These are phyloP conservation scores for Polyploca ridens DNA, from an alignment of 2,888 invertebrate species.

Conservation along the genomic window DNA sequence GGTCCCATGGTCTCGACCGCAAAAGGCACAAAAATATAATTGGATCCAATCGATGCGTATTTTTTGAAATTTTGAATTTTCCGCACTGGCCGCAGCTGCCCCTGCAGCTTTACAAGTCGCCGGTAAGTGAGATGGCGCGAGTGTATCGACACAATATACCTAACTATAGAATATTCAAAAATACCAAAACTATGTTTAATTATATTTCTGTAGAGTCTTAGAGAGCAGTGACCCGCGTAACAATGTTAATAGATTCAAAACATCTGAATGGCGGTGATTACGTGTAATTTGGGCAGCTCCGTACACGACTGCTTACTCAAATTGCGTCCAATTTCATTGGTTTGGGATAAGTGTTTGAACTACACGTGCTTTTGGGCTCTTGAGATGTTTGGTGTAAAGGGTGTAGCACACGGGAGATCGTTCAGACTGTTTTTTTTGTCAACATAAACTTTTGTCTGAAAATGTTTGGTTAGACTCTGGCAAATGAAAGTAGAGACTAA, in stretches of 20 bases:
- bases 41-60: no score
- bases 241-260: conserved; percentile 46
- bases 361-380: conserved; percentile 20
- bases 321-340: conserved; percentile 39
- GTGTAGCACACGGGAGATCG: background rate
- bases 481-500: no score
- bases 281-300: conserved; percentile 38
- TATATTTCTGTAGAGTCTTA: conserved; percentile 7
- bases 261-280: conserved; percentile 44
- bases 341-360: conserved; percentile 32
- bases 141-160: no score
- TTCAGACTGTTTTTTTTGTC: background rate
- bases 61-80: no score
- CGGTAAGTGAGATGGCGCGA: no score
- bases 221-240: conserved; percentile 37
- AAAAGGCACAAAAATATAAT: no score
- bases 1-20: no score
- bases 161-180: no score
- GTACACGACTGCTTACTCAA: conserved; percentile 26
- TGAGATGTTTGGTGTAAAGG: background rate
- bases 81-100: no score
- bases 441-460: no score
- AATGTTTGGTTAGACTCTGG: no score
- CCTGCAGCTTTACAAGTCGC: no score
- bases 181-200: background rate